Evolutionary conservation across 2,888 invertebrate genomes (phyloP), one percentile per base, ranked within the genome.

Genomic region (Drosophila prolongata): DNA sequence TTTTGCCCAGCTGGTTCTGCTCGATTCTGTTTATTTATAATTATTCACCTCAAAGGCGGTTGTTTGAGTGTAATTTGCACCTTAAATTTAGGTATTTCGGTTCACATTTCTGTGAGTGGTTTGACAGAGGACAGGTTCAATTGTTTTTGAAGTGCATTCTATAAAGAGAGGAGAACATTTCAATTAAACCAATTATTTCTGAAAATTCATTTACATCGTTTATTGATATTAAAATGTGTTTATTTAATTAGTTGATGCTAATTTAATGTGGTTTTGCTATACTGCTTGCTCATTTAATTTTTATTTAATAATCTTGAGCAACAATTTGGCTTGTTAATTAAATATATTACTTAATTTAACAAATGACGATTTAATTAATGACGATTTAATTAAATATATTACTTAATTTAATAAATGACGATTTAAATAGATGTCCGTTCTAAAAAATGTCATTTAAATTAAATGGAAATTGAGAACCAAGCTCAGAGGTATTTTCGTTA

Each of bases 31-130:
- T 56, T 16, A 14, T 19, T 49, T 34, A n/a, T 5, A 35, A 27
- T 55, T 27, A 8, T 70, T 62, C 37, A 35, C 38, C 46, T 40
- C 38, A 30, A 34, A 8, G 30, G 19, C 34, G 13, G 13, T 16
- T 42, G 3, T 1, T 42, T 30, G 4, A 13, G 11, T 42, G 13
- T 42, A 34, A 54, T 14, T 34, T 34, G 19, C 14, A 56, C 24
- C 14, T 35, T 4, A 19, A 16, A 1, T 5, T 10, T 3, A 2
- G 16, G 9, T 55, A 24, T 24, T 42, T 56, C 10, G 24, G 16
- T 19, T 64, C 27, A 62, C 62, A 64, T 64, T 16, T 49, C 42
- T 47, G 34, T 5, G 5, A 61, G 6, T 34, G 11, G 8, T 35
- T 56, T 35, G 13, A 13, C 9, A 13, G 27, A 50, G 27, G 10